Evolutionary conservation across 2,797 vertebrate species (phyloP), one percentile per base, ranked within the genome.

Genomic region (Poeciliopsis presidionis): DNA sequence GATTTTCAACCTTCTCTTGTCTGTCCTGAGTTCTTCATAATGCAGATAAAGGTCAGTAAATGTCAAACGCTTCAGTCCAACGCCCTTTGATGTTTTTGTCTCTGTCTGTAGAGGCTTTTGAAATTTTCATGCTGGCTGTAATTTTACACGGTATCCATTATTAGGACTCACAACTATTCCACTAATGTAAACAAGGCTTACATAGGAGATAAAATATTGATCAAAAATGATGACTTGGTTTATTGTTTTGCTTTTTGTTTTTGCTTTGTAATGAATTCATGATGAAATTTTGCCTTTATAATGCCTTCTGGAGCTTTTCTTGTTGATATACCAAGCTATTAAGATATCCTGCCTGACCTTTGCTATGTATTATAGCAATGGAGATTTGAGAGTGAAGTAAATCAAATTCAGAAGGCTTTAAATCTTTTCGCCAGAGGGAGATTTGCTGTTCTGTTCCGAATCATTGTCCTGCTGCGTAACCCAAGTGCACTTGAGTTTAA

Each of bases 1-100:
- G 2, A 41, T 76, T 77, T 82, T 72, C 57, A 55, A 57, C 79
- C 69, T 79, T 79, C 78, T 30, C 46, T 51, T 61, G 69, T 78
- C 57, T 81, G 72, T 82, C 90, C 88, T 90, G 89, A 76, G 82
- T 78, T 33, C 63, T 74, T 87, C 86, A 91, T 88, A 93, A 87
- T 83, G 74, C 86, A 84, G 86, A 79, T 77, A 91, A 94, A 94
- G 93, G 92, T 87, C 93, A 92, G 81, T 91, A 93, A 94, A 95
- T 93, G 93, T 92, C 92, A 94, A 88, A 85, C 55, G 43, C 80
- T 84, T 74, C 81, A 79, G 76, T 89, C 77, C 46, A 63, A 82
- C 81, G 65, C 73, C 76, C 72, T 39, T 55, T 74, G n/a, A 30
- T 81, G 11, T 0, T 5, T 55, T 83, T 74, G 55, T 55, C 53